These are phyloP conservation scores for Anseranas semipalmata DNA, from an alignment of 2,113 vertebrate genomes.

Conservation along the genomic window DNA sequence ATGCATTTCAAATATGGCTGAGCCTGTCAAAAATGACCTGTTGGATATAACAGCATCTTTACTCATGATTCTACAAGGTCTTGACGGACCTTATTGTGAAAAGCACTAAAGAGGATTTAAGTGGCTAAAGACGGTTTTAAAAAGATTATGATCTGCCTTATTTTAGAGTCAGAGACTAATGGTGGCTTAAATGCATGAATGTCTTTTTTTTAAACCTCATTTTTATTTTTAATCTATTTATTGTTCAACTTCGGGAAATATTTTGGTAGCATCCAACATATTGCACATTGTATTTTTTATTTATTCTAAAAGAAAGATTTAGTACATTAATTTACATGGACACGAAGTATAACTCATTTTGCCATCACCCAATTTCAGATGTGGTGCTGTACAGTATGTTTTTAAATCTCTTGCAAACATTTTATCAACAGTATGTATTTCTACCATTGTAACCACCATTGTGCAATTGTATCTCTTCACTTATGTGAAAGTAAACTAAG, in stretches of 20 bases:
- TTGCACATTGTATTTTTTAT: slow-evolving; percentile 59
- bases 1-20: slow-evolving; percentile 51
- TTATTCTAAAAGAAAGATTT: slow-evolving; percentile 62
- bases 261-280: slow-evolving; percentile 66
- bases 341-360: slow-evolving; percentile 57
- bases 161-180: slow-evolving; percentile 78
- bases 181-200: slow-evolving; percentile 83
- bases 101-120: slow-evolving; percentile 72
- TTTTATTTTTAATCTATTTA: slow-evolving; percentile 64
- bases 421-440: slow-evolving; percentile 78
- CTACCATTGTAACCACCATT: slow-evolving; percentile 82
- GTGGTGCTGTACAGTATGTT: slow-evolving; percentile 82
- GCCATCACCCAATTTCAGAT: slow-evolving; percentile 76
- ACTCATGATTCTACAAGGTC: slow-evolving; percentile 52
- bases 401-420: slow-evolving; percentile 81
- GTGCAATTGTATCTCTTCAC: slow-evolving; percentile 83
- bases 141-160: slow-evolving; percentile 80
- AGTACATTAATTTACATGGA: slow-evolving; percentile 69
- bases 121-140: slow-evolving; percentile 72
- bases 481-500: slow-evolving; percentile 84
- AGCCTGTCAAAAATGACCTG: slow-evolving; percentile 54
- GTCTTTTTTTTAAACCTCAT: slow-evolving; percentile 66
- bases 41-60: slow-evolving; percentile 60
- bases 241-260: slow-evolving; percentile 70
- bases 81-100: slow-evolving; percentile 62